Base-by-base conservation (phyloP, 2,888 invertebrate genomes). In the Allolobophora icterica region DNA sequence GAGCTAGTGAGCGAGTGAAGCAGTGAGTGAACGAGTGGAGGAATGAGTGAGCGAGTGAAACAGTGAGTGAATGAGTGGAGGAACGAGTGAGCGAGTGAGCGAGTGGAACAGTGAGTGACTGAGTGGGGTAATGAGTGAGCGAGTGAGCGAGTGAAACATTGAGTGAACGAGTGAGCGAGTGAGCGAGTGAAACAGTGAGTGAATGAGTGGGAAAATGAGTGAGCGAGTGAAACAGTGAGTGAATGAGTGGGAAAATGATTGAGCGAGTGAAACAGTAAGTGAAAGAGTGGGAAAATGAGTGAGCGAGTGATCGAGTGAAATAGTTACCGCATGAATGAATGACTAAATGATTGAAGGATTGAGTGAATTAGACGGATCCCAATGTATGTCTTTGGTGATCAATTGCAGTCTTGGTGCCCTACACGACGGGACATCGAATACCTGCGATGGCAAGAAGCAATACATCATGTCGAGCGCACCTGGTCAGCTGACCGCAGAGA, bases 381-480 rank as follows among this genome's bases (percentile, higher is more conserved):
- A 38, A n/a, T 52, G 30, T 8, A 71, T 13, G n/a, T 71, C n/a
- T 4, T n/a, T n/a, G n/a, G 0, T 71, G 30, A n/a, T n/a, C 30
- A 71, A 30, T 71, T 71, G 30, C 71, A 94, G 94, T 34, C 91
- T 94, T 33, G 94, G 94, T n/a, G 92, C 92, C 11, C 92, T 92
- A 35, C 93, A 94, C 89, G 94, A 94, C 90, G 93, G 93, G 1
- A 92, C 89, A 33, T 35, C 89, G 84, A 92, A 92, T 90, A 91
- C 90, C 58, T 92, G 92, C 71, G 71, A 89, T 83, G 52, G 93
- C 6, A 71, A 89, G 11, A 93, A 93, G 91, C 93, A 93, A 90
- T 93, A 92, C 91, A 92, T 94, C 24, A 94, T 94, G 94, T 93
- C 93, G 6, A 52, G 92, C 19, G 89, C 93, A 2, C 93, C 93